Conservation (phyloP, 2,797 vertebrate genomes). For the Micropoecilia bifurca region DNA sequence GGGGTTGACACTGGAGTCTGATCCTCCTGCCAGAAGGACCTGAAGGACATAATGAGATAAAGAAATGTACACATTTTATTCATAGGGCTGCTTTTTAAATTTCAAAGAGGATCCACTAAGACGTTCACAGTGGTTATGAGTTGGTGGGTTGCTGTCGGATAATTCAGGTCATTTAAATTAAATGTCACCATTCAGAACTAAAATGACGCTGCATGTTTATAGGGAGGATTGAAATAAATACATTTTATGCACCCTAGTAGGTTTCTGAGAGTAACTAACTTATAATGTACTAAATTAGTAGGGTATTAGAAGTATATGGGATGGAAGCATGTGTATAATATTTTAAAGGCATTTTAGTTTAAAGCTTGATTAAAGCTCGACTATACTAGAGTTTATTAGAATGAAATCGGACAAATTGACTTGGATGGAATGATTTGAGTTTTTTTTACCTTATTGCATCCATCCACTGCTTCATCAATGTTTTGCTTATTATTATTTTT, state of each 20-base stretch:
- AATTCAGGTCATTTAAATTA: not conserved
- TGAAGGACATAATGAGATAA: not conserved
- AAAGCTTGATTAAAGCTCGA: not conserved
- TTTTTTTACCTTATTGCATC: not conserved
- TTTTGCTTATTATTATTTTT: no score
- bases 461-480: no score
- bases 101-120: not conserved
- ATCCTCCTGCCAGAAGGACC: not conserved
- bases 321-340: not conserved
- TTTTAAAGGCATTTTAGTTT: not conserved
- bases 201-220: not conserved
- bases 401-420: not conserved
- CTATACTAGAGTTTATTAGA: not conserved
- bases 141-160: not conserved
- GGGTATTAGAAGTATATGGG: not conserved
- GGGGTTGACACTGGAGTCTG: not conserved
- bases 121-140: not conserved
- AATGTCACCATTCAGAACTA: not conserved
- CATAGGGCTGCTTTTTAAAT: not conserved
- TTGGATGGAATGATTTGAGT: not conserved
- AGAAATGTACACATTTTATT: not conserved
- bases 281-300: not conserved
- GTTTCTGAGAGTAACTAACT: not conserved
- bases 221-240: not conserved
- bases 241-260: not conserved